Base-by-base conservation (phyloP, 1,140 invertebrate species). In the Daktulosphaira vitifoliae region DNA sequence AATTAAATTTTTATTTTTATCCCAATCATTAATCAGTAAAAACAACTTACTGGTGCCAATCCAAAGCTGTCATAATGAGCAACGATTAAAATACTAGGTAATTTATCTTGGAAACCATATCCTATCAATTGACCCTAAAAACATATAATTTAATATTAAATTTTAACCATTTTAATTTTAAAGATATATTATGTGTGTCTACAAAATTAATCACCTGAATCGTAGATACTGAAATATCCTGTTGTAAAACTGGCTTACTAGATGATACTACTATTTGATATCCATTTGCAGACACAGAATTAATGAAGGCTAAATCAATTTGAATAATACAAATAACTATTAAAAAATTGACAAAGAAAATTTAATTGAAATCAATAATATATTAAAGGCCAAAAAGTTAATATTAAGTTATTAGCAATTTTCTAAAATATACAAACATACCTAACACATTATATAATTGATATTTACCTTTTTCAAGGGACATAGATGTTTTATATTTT, bases 21-120 rank as follows among this genome's bases (percentile, higher is more conserved):
- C n/a, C n/a, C n/a, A n/a, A n/a, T n/a, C n/a, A n/a, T n/a, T n/a
- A n/a, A n/a, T n/a, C 8, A 39, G n/a, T 39, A 39, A 39, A 39
- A 51, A 51, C 59, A 65, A 81, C 81, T 85, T 80, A 96, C 93
- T 42, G 95, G 92, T 29, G 88, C 87, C 64, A 90, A 77, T 56
- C 88, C 90, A 73, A 87, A 85, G 26, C 90, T 86, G 74, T 98
- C 95, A 72, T 98, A 95, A 79, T 97, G 90, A 5, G 94, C 88
- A 18, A 94, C 89, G 68, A 98, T 77, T 2, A 89, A 82, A 68
- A 97, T 86, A 13, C 91, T 92, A 33, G 92, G 90, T 68, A 82
- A 78, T 75, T 90, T 89, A 66, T 87, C 87, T 71, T 86, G 84
- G 11, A 80, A 77, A 65, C 88, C 89, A 71, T 83, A 82, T 0